Percentiles rank a stretch among this genome's conserved stretches.
Evolutionary conservation across 2,888 invertebrate genomes (phyloP).

Genomic region (Epirrita christyi): DNA sequence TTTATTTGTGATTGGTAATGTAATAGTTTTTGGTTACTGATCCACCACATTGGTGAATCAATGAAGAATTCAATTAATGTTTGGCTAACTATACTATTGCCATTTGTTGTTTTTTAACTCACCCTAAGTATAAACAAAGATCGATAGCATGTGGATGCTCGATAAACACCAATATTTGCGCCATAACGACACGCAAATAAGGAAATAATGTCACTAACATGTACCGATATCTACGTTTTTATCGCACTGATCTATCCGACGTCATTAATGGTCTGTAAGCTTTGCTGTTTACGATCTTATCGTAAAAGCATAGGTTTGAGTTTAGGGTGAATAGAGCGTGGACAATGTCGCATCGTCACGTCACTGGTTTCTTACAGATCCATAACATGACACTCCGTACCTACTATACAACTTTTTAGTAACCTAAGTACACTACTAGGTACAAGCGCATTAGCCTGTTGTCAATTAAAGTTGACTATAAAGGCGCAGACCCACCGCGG

Average conservation of each 20-base stretch:
- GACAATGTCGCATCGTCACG: slow-evolving; percentile 8
- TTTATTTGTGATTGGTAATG: no score
- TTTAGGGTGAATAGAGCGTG: background rate
- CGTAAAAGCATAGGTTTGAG: background rate
- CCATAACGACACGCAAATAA: slow-evolving; percentile 22
- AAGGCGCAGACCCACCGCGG: no score
- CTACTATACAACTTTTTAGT: no score
- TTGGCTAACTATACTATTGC: no score
- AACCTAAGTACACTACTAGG: no score
- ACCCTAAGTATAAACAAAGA: background rate
- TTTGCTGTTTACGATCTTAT: slow-evolving; percentile 3
- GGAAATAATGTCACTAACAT: slow-evolving; percentile 15
- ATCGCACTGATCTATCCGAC: slow-evolving; percentile 14
- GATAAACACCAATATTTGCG: slow-evolving; percentile 21
- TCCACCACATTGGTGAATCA: no score
- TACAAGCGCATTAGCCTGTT: no score
- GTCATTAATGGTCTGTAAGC: slow-evolving; percentile 7
- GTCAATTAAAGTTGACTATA: no score
- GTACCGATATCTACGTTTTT: slow-evolving; percentile 19
- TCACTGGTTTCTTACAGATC: slow-evolving; percentile 1
- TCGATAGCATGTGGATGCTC: slow-evolving; percentile 3
- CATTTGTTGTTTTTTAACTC: no score
- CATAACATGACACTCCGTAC: no score
- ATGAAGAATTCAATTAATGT: no score
- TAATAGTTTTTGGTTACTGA: no score